Evolutionary conservation across 2,113 vertebrate species (phyloP).

Genomic region (Larimichthys polyactis): DNA sequence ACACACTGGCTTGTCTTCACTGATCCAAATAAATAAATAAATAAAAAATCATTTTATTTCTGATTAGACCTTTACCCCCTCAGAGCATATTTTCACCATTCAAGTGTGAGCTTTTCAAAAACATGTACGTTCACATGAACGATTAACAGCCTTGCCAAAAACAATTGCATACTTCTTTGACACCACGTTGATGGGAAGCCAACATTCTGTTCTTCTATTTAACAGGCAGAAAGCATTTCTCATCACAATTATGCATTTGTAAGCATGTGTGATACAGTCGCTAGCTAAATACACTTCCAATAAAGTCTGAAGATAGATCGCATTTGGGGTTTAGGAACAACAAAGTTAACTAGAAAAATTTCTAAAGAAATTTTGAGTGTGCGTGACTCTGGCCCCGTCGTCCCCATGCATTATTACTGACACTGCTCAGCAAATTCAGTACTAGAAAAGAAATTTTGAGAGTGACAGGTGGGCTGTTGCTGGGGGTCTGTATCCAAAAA

Average conservation of each 20-base stretch:
- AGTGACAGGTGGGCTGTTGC: no score
- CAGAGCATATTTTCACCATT: background rate
- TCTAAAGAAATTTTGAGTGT: no score
- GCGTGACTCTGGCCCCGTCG: no score
- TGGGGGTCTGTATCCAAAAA: no score
- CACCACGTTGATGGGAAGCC: background rate
- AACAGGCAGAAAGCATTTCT: no score
- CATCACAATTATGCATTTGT: background rate
- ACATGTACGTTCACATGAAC: background rate
- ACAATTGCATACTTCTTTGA: background rate
- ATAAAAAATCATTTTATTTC: no score
- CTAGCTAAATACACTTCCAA: background rate
- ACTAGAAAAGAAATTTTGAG: no score
- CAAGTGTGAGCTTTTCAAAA: background rate
- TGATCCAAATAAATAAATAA: background rate
- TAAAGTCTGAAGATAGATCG: background rate
- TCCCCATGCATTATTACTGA: no score
- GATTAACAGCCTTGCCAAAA: background rate
- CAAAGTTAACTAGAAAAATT: no score
- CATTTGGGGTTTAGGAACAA: background rate
- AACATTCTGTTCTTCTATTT: background rate
- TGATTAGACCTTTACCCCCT: background rate
- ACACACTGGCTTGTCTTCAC: slow-evolving; percentile 8
- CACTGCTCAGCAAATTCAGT: no score
- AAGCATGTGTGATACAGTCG: background rate